phyloP scores from a whole-genome alignment of 2,888 invertebrate species.

The Merodon equestris region DNA sequence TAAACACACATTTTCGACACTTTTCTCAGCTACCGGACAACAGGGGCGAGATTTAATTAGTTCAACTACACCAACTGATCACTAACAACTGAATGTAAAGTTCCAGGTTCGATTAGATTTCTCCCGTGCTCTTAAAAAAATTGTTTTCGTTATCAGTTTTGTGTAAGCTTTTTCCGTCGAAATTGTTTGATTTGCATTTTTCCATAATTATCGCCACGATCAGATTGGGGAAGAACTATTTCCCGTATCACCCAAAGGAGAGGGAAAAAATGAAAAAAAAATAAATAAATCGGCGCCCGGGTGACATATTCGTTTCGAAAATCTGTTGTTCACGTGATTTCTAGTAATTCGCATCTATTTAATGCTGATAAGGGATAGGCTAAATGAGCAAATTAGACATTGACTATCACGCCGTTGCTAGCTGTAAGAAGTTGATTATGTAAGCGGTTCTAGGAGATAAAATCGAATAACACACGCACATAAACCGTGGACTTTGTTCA shows the following conservation, averaged over 20 bases:
- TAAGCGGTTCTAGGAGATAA: too few relatives aligned
- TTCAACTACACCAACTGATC: conserved; percentile 45
- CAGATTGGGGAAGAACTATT: background rate
- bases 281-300: background rate
- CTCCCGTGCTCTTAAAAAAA: background rate
- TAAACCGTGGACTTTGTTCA: too few relatives aligned
- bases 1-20: conserved; percentile 13
- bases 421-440: conserved; percentile 17
- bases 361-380: conserved; percentile 27
- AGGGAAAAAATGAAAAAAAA: too few relatives aligned
- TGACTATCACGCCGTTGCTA: conserved; percentile 26
- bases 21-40: background rate
- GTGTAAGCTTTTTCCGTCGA: conserved; percentile 39
- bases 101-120: conserved; percentile 6
- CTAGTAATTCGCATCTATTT: conserved; percentile 21
- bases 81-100: conserved; percentile 39
- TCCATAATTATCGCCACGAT: conserved; percentile 23
- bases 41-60: conserved; percentile 5
- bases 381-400: background rate
- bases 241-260: conserved; percentile 9
- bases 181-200: conserved; percentile 30
- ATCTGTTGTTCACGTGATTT: conserved; percentile 13
- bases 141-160: background rate
- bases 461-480: too few relatives aligned
- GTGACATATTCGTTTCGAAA: conserved; percentile 1